Evolutionary conservation across 2,113 vertebrate genomes (phyloP).

Genomic region (Ptychochromis oligacanthus): DNA sequence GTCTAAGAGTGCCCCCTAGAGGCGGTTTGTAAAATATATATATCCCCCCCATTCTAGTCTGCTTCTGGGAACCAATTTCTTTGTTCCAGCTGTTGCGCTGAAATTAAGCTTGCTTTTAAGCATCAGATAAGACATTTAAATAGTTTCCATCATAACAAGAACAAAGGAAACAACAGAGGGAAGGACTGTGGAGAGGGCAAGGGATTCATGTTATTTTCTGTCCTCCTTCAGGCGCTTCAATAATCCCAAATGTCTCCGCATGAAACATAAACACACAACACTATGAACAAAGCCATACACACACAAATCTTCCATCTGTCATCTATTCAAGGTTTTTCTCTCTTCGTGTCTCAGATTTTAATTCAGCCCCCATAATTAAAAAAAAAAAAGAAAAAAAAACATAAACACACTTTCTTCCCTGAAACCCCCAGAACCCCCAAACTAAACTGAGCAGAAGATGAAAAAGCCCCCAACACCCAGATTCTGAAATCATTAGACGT

Average conservation of each 20-base stretch:
- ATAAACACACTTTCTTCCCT: background rate
- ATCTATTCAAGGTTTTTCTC: background rate
- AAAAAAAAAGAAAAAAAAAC: background rate
- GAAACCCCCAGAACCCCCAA: background rate
- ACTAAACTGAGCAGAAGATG: background rate
- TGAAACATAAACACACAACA: background rate
- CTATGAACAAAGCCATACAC: background rate
- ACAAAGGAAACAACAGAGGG: background rate
- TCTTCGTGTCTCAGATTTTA: background rate
- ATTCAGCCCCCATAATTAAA: background rate
- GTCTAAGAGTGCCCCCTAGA: slow-evolving; percentile 57
- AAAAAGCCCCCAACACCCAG: slow-evolving; percentile 16
- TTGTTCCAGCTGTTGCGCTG: slow-evolving; percentile 53
- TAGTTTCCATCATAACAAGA: background rate
- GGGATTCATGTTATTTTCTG: background rate
- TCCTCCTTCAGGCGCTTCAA: slow-evolving; percentile 20
- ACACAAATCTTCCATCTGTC: slow-evolving; percentile 34
- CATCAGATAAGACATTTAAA: background rate
- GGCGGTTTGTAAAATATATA: background rate
- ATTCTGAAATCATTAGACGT: slow-evolving; percentile 67
- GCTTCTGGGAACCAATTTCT: slow-evolving; percentile 19
- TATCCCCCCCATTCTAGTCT: background rate
- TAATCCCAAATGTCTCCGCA: slow-evolving; percentile 1
- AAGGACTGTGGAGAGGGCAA: background rate
- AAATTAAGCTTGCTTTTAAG: background rate